phyloP scores from a whole-genome alignment of 2,797 vertebrate species.

The Gastrophryne carolinensis region DNA sequence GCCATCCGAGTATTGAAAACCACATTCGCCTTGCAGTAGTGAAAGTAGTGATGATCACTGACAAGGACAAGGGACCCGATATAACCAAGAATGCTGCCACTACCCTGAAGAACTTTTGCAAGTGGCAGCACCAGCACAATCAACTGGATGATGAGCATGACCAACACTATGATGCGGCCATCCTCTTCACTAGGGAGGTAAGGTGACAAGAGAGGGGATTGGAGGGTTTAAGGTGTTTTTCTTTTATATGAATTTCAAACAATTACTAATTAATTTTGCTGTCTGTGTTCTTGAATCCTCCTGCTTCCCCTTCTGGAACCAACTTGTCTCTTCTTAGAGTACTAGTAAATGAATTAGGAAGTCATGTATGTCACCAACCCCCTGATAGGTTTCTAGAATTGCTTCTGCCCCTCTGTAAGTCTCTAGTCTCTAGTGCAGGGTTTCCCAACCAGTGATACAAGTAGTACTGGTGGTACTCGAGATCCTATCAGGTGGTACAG shows the following conservation, averaged over 20 bases:
- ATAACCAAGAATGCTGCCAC: conserved; percentile 90
- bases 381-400: too few relatives aligned
- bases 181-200: conserved; percentile 98
- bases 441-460: too few relatives aligned
- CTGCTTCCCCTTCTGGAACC: too few relatives aligned
- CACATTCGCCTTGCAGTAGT: conserved; percentile 91
- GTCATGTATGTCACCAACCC: too few relatives aligned
- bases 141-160: conserved; percentile 85
- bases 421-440: too few relatives aligned
- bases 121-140: conserved; percentile 97
- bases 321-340: too few relatives aligned
- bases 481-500: too few relatives aligned
- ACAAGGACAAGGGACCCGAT: conserved; percentile 86
- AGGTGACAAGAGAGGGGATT: conserved; percentile 43
- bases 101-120: conserved; percentile 95
- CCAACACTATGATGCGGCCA: conserved; percentile 93
- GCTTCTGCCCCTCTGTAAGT: too few relatives aligned
- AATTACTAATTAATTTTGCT: background rate
- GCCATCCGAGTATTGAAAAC: conserved; percentile 96
- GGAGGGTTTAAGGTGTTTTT: background rate
- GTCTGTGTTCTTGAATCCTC: background rate
- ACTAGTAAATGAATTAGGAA: too few relatives aligned
- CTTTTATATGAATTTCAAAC: background rate
- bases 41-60: conserved; percentile 77
- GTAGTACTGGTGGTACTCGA: too few relatives aligned